These are phyloP conservation scores for Amphiprion clarkii DNA, from an alignment of 2,797 vertebrate species.

Conservation along the genomic window DNA sequence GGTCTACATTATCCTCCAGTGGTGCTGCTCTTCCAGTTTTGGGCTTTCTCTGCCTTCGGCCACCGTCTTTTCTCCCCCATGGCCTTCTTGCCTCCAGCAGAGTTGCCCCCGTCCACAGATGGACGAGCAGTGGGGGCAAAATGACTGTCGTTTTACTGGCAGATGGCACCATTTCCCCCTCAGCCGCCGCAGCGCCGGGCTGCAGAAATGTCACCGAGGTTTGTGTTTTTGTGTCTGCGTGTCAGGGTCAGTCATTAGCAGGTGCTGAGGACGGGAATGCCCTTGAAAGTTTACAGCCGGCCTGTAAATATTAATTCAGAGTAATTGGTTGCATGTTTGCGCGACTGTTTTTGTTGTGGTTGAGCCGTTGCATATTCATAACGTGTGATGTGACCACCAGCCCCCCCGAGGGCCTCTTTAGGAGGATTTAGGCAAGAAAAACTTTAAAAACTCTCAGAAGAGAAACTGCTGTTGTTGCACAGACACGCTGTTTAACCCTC, in stretches of 20 bases:
- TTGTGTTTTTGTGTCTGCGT: slow-evolving; percentile 24
- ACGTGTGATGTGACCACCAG: not conserved
- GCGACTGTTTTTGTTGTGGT: not conserved
- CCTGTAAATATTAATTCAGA: slow-evolving; percentile 16
- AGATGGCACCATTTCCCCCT: slow-evolving; percentile 75
- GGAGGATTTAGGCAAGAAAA: not conserved
- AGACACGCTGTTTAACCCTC: too few species aligned
- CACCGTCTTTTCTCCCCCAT: slow-evolving; percentile 7
- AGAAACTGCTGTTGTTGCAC: not conserved
- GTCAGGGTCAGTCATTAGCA: slow-evolving; percentile 45
- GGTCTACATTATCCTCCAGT: too few species aligned
- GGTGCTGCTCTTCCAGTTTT: too few species aligned
- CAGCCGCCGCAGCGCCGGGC: slow-evolving; percentile 42
- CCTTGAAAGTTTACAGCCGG: slow-evolving; percentile 52
- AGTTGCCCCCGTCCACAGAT: slow-evolving; percentile 70
- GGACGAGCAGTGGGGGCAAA: slow-evolving; percentile 76
- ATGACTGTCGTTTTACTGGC: slow-evolving; percentile 70
- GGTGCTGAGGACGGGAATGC: slow-evolving; percentile 33
- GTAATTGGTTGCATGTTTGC: not conserved
- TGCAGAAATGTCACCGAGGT: slow-evolving; percentile 48
- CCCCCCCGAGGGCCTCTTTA: slow-evolving; percentile 6
- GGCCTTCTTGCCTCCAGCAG: slow-evolving; percentile 44
- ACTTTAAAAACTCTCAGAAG: not conserved
- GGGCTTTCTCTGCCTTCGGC: slow-evolving; percentile 4
- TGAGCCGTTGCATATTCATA: not conserved